phyloP scores from a whole-genome alignment of 2,888 invertebrate species.

The Pogonocherus hispidulus region DNA sequence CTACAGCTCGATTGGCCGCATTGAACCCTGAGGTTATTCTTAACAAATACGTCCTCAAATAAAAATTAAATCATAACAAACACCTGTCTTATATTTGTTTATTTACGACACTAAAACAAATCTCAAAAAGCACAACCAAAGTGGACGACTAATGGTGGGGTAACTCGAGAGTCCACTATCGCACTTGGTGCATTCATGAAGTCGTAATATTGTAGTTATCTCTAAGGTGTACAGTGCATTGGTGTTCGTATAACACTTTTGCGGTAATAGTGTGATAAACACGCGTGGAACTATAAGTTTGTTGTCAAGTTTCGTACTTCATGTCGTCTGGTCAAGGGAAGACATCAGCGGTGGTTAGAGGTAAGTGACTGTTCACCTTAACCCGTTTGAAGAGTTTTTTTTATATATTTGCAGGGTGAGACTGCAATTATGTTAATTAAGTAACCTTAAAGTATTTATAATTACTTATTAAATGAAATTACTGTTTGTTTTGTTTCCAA shows the following conservation, averaged over 20 bases:
- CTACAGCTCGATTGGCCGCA: too few relatives aligned
- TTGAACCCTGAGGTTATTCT: too few relatives aligned
- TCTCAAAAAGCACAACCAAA: conserved; percentile 25
- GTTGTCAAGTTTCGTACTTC: not conserved
- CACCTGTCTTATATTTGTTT: conserved; percentile 23
- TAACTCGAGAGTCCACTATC: not conserved
- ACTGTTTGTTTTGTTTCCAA: too few relatives aligned
- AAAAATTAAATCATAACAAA: conserved; percentile 28
- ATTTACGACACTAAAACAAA: too few relatives aligned
- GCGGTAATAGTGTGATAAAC: not conserved
- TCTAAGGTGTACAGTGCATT: not conserved
- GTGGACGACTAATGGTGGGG: conserved; percentile 2
- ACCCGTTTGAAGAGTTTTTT: not conserved
- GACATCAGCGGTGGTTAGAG: not conserved
- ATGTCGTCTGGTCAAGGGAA: not conserved
- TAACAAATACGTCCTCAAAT: too few relatives aligned
- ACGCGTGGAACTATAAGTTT: not conserved
- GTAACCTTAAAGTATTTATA: too few relatives aligned
- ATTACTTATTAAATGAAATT: too few relatives aligned
- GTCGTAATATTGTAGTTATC: conserved; percentile 9
- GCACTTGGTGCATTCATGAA: not conserved
- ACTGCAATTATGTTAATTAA: too few relatives aligned
- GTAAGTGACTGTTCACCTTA: not conserved
- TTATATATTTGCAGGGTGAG: not conserved
- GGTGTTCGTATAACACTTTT: conserved; percentile 12